Base-by-base conservation (phyloP, 2,113 vertebrate genomes). In the Anguilla japonica region DNA sequence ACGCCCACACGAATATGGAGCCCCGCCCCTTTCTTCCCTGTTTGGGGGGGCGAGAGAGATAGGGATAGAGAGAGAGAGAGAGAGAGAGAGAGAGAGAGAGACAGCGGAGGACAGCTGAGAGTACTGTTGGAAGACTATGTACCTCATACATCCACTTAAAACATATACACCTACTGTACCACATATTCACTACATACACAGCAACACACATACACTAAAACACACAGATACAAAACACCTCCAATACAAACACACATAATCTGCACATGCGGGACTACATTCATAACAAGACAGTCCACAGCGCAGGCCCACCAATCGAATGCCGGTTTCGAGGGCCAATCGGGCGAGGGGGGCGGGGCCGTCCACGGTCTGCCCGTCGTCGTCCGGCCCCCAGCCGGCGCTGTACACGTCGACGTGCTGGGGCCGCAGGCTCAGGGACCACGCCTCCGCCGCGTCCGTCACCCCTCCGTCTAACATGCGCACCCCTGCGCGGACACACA, bases 321-420 rank as follows among this genome's bases (percentile, higher is more conserved):
- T 94, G 83, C 97, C 97, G 0, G 94, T 97, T 90, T 97, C 95
- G 89, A 99, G 96, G 89, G 98, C 97, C 16, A 97, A 96, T 29
- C 94, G 95, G 53, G 98, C 95, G 39, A 99, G 96, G 3, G 95
- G 96, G 87, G 98, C 98, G 0, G 98, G 98, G 86, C 98, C 98
- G 0, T 98, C 98, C 88, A 99, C 94, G 0, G 98, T 98, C 91
- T 95, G 95, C n/a, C 98, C 98, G 0, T 99, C 97, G 2, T 99
- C 98, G 85, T 97, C 96, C 2, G 98, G 98, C n/a, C 98, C 98
- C 98, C 98, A 99, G 94, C 97, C 97, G 5, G 98, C 96, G 60
- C 97, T 96, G 91, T 99, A 99, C 87, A 99, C 96, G 86, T 99
- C 97, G 89, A 99, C 96, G 40, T 99, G 95, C 80, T 98, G 97